Conservation (phyloP, 2,888 invertebrate genomes). For the Nesidiocoris tenuis region DNA sequence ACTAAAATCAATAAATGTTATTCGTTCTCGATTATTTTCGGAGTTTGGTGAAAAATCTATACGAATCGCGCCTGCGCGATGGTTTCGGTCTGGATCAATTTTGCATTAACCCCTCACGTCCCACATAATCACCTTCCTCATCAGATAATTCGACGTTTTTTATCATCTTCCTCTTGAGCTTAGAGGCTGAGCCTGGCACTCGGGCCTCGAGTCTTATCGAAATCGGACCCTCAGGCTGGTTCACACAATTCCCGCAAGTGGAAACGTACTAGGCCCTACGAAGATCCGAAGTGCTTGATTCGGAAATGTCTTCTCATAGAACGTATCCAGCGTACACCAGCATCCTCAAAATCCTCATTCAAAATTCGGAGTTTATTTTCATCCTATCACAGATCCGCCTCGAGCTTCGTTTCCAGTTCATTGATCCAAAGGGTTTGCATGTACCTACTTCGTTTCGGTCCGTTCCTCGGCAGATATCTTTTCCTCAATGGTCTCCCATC, state of each 20-base stretch:
- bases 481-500: not conserved
- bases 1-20: no score
- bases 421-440: conserved; percentile 1
- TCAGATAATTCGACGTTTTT: not conserved
- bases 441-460: not conserved
- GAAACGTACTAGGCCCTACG: not conserved
- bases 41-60: no score
- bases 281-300: not conserved
- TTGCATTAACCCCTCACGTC: not conserved
- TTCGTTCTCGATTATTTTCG: no score
- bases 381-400: conserved; percentile 11
- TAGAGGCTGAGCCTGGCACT: not conserved
- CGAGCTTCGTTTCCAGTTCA: conserved; percentile 20
- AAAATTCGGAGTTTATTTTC: conserved; percentile 29
- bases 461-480: not conserved
- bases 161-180: not conserved
- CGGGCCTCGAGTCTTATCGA: not conserved
- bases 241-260: not conserved
- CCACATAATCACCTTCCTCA: not conserved
- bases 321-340: not conserved
- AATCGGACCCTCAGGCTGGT: not conserved
- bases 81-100: not conserved
- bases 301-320: not conserved
- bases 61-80: no score
- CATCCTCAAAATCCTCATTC: conserved; percentile 5